phyloP scores from a whole-genome alignment of 1,140 invertebrate genomes.

The Pinna nobilis region DNA sequence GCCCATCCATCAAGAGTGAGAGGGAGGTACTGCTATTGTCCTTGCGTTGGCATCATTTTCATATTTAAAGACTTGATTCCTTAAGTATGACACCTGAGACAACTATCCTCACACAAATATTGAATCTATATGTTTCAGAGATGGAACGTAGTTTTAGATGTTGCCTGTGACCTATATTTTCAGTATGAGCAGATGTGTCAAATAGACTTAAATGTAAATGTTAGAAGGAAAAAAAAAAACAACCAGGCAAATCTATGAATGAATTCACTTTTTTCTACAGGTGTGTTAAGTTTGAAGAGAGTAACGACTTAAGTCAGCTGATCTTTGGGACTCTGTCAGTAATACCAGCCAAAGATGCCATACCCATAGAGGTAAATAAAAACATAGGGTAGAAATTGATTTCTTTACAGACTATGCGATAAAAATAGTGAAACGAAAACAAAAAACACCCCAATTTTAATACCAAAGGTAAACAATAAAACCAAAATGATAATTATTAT shows the following conservation, averaged over 20 bases:
- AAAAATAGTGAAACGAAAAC: too few relatives aligned
- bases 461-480: not conserved
- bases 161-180: not conserved
- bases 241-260: slow-evolving; percentile 75
- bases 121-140: too few relatives aligned
- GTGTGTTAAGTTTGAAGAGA: slow-evolving; percentile 85
- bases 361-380: slow-evolving; percentile 80
- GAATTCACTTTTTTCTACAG: slow-evolving; percentile 40
- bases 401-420: not conserved
- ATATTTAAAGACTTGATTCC: too few relatives aligned
- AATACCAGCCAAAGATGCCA: slow-evolving; percentile 88
- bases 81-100: too few relatives aligned
- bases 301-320: slow-evolving; percentile 79
- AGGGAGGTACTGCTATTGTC: too few relatives aligned
- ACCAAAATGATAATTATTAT: too few relatives aligned
- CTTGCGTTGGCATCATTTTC: too few relatives aligned
- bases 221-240: slow-evolving; percentile 83
- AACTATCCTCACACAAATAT: too few relatives aligned
- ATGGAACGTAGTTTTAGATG: not conserved
- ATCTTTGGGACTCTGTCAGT: slow-evolving; percentile 85
- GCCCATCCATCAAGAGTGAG: too few relatives aligned
- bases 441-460: too few relatives aligned
- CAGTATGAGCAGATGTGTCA: not conserved
- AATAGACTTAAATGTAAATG: slow-evolving; percentile 87
- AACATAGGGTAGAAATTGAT: not conserved